A percentile compares a stretch with the other conserved stretches of the same genome.
These are phyloP conservation scores for Ferdinandea cuprea DNA, from an alignment of 2,888 invertebrate species.

Conservation along the genomic window DNA sequence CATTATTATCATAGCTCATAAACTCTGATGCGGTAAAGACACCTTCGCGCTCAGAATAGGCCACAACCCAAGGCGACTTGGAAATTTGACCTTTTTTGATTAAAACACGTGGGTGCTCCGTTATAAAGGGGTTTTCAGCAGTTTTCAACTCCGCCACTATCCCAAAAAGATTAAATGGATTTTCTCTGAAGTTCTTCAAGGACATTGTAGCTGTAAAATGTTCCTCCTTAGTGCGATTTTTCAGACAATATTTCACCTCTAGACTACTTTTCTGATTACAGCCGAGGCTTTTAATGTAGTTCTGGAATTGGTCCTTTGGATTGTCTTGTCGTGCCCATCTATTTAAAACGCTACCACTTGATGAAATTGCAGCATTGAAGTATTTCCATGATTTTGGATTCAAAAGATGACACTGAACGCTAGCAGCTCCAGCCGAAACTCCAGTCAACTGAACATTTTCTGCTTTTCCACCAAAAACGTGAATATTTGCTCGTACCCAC, in stretches of 20 bases:
- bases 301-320: slow-evolving; percentile 85
- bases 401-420: slow-evolving; percentile 89
- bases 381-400: slow-evolving; percentile 82
- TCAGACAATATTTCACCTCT: slow-evolving; percentile 79
- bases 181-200: slow-evolving; percentile 83
- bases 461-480: slow-evolving; percentile 88
- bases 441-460: slow-evolving; percentile 88
- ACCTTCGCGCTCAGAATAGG: slow-evolving; percentile 88
- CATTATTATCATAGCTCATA: slow-evolving; percentile 78
- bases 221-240: slow-evolving; percentile 1
- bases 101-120: slow-evolving; percentile 86
- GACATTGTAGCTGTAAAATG: neutral
- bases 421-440: slow-evolving; percentile 89
- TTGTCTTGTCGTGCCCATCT: slow-evolving; percentile 85
- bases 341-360: slow-evolving; percentile 88
- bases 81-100: slow-evolving; percentile 85
- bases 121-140: slow-evolving; percentile 85
- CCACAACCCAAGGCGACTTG: slow-evolving; percentile 87
- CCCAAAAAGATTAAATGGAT: slow-evolving; percentile 88
- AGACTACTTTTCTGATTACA: slow-evolving; percentile 84
- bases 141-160: slow-evolving; percentile 86
- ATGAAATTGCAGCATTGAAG: slow-evolving; percentile 82
- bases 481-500: slow-evolving; percentile 88
- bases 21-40: slow-evolving; percentile 86
- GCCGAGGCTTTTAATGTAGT: slow-evolving; percentile 84